These are phyloP conservation scores for Encarsia formosa DNA, from an alignment of 2,888 invertebrate species.

Conservation along the genomic window DNA sequence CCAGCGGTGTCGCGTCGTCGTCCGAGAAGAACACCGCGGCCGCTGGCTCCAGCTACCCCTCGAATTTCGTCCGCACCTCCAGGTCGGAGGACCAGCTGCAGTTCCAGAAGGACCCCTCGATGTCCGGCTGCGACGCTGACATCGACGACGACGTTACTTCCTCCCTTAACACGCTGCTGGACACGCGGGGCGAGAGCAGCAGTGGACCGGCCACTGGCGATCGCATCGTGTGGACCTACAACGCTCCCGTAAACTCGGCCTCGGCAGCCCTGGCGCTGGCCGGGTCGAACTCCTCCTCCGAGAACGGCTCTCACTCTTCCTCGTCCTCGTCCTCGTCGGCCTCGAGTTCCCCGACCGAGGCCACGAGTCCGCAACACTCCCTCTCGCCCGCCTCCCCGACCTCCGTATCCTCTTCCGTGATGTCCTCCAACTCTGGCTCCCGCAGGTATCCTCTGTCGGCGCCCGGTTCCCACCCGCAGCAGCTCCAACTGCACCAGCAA, in stretches of 20 bases:
- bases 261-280: conserved; percentile 57
- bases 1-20: neutral
- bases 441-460: conserved; percentile 56
- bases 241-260: conserved; percentile 71
- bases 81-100: conserved; percentile 90
- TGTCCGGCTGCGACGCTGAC: conserved; percentile 84
- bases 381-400: conserved; percentile 77
- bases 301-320: conserved; percentile 52
- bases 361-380: conserved; percentile 54
- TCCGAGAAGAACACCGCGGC: neutral
- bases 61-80: conserved; percentile 77
- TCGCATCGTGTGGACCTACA: conserved; percentile 88
- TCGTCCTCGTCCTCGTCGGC: conserved; percentile 17
- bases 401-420: conserved; percentile 81
- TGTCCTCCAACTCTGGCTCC: conserved; percentile 73
- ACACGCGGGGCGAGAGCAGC: conserved; percentile 63
- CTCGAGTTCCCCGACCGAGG: conserved; percentile 21
- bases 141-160: conserved; percentile 92
- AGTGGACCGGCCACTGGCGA: conserved; percentile 56
- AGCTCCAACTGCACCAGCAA: conserved; percentile 2
- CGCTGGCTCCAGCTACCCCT: conserved; percentile 34
- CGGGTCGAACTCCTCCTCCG: conserved; percentile 54
- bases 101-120: conserved; percentile 70
- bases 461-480: conserved; percentile 1
- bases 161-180: conserved; percentile 84